Evolutionary conservation across 2,797 vertebrate species (phyloP), one percentile per base, ranked within the genome.

Genomic region (Phrynocephalus forsythii): DNA sequence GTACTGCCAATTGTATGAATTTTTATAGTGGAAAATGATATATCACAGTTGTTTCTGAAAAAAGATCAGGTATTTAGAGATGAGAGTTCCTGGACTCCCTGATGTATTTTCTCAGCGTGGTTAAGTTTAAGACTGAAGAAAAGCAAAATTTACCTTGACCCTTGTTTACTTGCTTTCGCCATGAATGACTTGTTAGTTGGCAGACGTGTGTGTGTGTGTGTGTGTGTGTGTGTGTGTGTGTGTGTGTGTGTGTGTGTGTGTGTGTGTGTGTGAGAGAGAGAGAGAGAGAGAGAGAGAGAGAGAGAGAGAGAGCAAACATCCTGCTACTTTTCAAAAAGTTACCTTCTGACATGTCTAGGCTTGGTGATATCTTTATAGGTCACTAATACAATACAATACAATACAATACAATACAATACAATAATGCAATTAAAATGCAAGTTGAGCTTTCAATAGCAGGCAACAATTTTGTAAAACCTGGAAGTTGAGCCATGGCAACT

Each of bases 11-110:
- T 83, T 89, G 68, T 92, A 86, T 71, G 33, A 86, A 85, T 78
- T 88, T 93, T 81, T 44, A 77, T 89, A 56, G 38, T 79, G 89
- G 33, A 87, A 86, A 90, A 85, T 24, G 86, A 16, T 26, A 63
- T 66, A 85, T 73, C 89, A 90, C 86, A 90, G 48, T 38, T 84
- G 60, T 66, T 79, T 72, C 73, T 82, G 6, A 76, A 38, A 76
- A 85, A 93, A 89, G 66, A 82, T 90, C 91, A 92, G 84, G 84
- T 92, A 44, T 87, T 86, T 82, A 79, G 48, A 88, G 67, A 67
- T 38, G 56, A 81, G 48, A 6, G 22, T 76, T 91, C 83, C 78
- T 88, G 28, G 38, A 67, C 78, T 63, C 50, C 44, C 28, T 72
- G 56, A 30, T 72, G 22, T 30, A 24, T 66, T 73, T 88, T 84